Evolutionary conservation across 2,888 invertebrate species (phyloP), one percentile per base, ranked within the genome.

Genomic region (Cartodere bifasciata): DNA sequence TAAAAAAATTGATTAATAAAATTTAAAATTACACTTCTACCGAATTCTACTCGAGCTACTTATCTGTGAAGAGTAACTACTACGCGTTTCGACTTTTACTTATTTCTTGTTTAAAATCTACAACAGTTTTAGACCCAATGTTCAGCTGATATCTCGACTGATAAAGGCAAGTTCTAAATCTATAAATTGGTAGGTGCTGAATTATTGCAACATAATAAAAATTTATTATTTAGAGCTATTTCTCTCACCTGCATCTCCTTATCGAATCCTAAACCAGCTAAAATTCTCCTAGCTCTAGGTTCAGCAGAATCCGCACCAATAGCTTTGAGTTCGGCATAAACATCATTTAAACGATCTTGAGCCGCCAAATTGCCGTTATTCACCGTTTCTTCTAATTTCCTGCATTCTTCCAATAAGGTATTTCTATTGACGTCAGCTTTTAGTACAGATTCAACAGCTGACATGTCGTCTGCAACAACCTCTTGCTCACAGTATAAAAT

Each of bases 231-330:
- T n/a, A n/a, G n/a, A n/a, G n/a, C n/a, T n/a, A 31, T 23, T 12
- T 26, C 17, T 26, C 37, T 36, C 40, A 52, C 54, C 45, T 95
- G 95, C 86, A 86, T 86, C 50, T 74, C 72, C 46, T 74, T 72
- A 40, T 72, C 84, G 60, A 98, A 98, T 23, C 97, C 97, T 31
- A 98, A 67, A 81, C 98, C 98, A 37, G 97, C 92, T 24, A 98
- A 65, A 49, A 99, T 97, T 35, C 98, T 72, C 1, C 97, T 70
- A 0, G 98, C 98, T 42, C 90, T 72, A 0, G 97, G 88, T 58
- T 99, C 98, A 0, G 98, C 98, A 0, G 95, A 88, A 60, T 98
- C 97, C 0, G 97, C 95, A 7, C 91, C 92, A 39, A 97, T 95
- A 2, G 91, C 92, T 56, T 88, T 84, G 36, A 98, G 60, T 56